Evolutionary conservation across 2,113 vertebrate genomes (phyloP), one percentile per base, ranked within the genome.

Genomic region (Argyrosomus japonicus): DNA sequence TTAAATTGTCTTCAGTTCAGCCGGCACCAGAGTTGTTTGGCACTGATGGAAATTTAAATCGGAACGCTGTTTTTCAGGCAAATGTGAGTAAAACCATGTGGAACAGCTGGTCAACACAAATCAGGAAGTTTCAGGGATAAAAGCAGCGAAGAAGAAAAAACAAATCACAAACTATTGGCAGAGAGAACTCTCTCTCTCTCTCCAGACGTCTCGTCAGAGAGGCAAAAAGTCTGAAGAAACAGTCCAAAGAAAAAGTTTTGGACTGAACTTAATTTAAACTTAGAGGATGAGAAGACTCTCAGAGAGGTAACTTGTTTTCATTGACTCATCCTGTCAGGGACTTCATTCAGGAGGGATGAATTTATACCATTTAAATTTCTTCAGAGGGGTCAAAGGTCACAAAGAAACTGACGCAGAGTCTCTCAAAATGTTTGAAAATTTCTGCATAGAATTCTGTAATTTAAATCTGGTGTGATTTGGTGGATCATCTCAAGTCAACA

Each of bases 81-180:
- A 61, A 61, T 51, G 56, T 51, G 76, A 27, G 1, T 3, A 0
- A 56, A 56, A 57, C 36, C 2, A 47, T 18, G 63, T 29, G 40
- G 60, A 72, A 48, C 68, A 51, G 51, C 60, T 50, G 61, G 21
- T 27, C 4, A n/a, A 60, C 65, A 15, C 21, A 47, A 58, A 58
- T 53, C 29, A 53, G 14, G 5, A 51, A 18, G 15, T 19, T 50
- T 78, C 19, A 21, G 68, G 25, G 6, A 58, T 27, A 40, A 73
- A 12, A 74, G 43, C 70, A 29, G 69, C 1, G 2, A 67, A 40
- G 36, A 40, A 19, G 25, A 48, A 21, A 67, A 14, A 23, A 27
- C 2, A 14, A n/a, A 73, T 6, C 19, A 18, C 58, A 61, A 12
- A 45, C 17, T n/a, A 36, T 3, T 45, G 71, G 57, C 14, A 25